phyloP scores from a whole-genome alignment of 2,113 vertebrate genomes.

The Anthoscopus minutus region DNA sequence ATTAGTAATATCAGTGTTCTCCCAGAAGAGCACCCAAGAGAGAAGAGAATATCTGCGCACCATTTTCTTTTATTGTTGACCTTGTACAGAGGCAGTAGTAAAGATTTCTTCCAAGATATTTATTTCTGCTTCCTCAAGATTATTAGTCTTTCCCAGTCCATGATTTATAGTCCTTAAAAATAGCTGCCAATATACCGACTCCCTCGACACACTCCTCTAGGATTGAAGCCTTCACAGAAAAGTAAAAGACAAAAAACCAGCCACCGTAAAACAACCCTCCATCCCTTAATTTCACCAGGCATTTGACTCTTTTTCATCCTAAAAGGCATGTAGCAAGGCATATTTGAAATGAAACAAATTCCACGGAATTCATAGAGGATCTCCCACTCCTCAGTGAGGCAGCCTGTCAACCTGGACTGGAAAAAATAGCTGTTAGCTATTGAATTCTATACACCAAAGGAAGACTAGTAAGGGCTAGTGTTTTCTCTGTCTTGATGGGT shows the following conservation, averaged over 20 bases:
- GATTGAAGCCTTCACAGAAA: not conserved
- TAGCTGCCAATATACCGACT: not conserved
- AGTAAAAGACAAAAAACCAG: not conserved
- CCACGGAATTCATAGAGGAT: not conserved
- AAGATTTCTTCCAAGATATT: not conserved
- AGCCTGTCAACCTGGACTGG: not conserved
- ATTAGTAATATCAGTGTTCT: not conserved
- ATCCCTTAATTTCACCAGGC: not conserved
- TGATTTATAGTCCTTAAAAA: constrained; percentile 27
- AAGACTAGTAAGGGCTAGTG: not conserved
- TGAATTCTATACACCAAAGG: not conserved
- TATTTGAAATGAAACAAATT: not conserved
- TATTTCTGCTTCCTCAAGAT: not conserved
- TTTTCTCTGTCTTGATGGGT: not conserved
- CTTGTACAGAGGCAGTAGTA: not conserved
- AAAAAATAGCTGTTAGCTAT: not conserved
- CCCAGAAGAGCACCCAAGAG: not conserved
- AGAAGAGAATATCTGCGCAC: not conserved
- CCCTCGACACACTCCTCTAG: not conserved
- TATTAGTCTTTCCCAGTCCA: not conserved
- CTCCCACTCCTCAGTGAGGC: not conserved
- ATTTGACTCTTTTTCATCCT: not conserved
- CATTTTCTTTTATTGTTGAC: constrained; percentile 8
- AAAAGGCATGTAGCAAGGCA: not conserved
- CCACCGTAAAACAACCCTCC: rapidly evolving